Evolutionary conservation across 1,140 invertebrate genomes (phyloP), one percentile per base, ranked within the genome.

Genomic region (Meloidogyne hapla): DNA sequence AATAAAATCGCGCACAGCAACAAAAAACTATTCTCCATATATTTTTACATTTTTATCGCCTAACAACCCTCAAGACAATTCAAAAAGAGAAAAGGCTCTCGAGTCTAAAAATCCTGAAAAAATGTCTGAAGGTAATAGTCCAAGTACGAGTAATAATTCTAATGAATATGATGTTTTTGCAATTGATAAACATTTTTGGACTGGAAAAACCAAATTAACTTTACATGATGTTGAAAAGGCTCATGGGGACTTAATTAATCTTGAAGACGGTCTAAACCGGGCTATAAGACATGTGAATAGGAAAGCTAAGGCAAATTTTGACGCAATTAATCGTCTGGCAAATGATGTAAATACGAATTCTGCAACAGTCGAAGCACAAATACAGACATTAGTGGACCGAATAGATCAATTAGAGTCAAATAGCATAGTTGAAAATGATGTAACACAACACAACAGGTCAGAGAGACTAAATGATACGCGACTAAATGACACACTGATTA

Each of bases 131-230:
- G 25, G 23, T 9, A n/a, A 68, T 33, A 33, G 33, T 8, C 33
- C 33, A 68, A 68, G 9, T 25, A 68, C 6, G 9, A 42, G 15
- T n/a, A 38, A n/a, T n/a, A n/a, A 33, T 33, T 5, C n/a, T 0
- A 10, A 5, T 9, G 9, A n/a, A 26, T n/a, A 21, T 8, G 66
- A 68, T 21, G 23, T 68, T 21, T 6, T 28, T n/a, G 66, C 23
- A 9, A 68, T 68, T 8, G 66, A 68, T 8, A 33, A 21, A 9
- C 66, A 68, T 8, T 68, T 68, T 26, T 68, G 66, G 66, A 6
- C 2, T 18, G 66, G 66, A 4, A 68, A 68, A 25, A 68, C 66
- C 3, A 68, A 26, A 68, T 33, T 68, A 26, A 10, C 66, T 5
- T 6, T 68, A 18, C 5, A 33, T 18, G 66, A 68, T 23, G 10